phyloP scores from a whole-genome alignment of 1,140 invertebrate genomes.

The Philopotamus ludificatus region DNA sequence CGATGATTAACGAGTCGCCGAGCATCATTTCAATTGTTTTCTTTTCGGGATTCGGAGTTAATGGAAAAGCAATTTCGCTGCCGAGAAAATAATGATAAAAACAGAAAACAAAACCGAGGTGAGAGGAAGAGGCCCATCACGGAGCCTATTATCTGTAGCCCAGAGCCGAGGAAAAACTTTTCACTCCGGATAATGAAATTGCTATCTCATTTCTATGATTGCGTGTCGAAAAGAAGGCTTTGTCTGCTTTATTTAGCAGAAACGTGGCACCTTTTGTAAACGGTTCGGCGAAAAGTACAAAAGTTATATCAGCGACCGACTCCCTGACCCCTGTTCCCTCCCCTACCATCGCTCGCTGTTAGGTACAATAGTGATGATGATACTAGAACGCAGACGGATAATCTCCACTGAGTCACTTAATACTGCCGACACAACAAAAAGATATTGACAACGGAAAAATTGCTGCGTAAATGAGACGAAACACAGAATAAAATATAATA shows the following conservation, averaged over 20 bases:
- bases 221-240: conserved; percentile 16
- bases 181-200: conserved; percentile 25
- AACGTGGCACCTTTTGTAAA: conserved; percentile 3
- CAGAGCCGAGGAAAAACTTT: conserved; percentile 11
- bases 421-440: too few species aligned
- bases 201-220: conserved; percentile 26
- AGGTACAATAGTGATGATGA: neutral
- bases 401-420: too few species aligned
- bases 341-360: too few species aligned
- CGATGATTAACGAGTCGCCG: neutral
- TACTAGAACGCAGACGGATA: neutral
- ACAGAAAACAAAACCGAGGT: conserved; percentile 10
- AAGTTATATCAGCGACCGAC: neutral
- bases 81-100: conserved; percentile 6
- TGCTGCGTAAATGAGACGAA: too few species aligned
- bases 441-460: too few species aligned
- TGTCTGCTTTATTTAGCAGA: conserved; percentile 8
- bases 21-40: neutral
- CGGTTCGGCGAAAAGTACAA: neutral
- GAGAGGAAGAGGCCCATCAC: conserved; percentile 14
- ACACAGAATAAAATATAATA: too few species aligned
- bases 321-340: too few species aligned
- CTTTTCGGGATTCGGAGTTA: conserved; percentile 13
- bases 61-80: conserved; percentile 9
- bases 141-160: conserved; percentile 16